Evolutionary conservation across 2,797 vertebrate species (phyloP), one percentile per base, ranked within the genome.

Genomic region (Malurus leucopterus): DNA sequence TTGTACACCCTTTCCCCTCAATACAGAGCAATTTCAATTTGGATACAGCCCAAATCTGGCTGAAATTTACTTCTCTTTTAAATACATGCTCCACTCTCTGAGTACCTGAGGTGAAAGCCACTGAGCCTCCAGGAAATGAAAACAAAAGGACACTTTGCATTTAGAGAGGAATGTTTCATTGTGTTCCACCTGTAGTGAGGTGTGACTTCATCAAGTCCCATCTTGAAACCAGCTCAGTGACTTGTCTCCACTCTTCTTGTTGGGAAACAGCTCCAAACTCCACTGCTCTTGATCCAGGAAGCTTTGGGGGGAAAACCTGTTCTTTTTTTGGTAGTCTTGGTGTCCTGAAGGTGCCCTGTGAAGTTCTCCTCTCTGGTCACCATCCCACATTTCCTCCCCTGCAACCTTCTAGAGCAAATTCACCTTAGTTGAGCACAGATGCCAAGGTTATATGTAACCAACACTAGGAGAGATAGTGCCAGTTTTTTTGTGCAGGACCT

Each of bases 41-140:
- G 67, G 43, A 6, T 12, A 9, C 26, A 79, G n/a, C 17, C 34
- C 15, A 41, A 86, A 84, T 57, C 13, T 53, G 46, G 15, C 44
- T 38, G 40, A 71, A 84, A 62, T 54, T 53, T 27, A 40, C n/a
- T 86, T 88, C 61, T 70, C 15, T 77, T 68, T 68, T 78, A 67
- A 71, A 65, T 26, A 58, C 3, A 3, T 21, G 2, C 5, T 36
- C 18, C 14, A 44, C 22, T 7, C 22, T 53, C 18, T 36, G 38
- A 50, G 21, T n/a, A 34, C 23, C 9, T 0, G 2, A 70, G 27
- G 15, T 59, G 27, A 77, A 85, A 77, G 46, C 19, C 30, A 77
- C 6, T 11, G 47, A 44, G 10, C 8, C n/a, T 50, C 7, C 34
- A 57, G 27, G 23, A 57, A n/a, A 13, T 1, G 1, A 50, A 70